Evolutionary conservation across 2,888 invertebrate species (phyloP), one percentile per base, ranked within the genome.

Genomic region (Lasioglossum oenotherae): DNA sequence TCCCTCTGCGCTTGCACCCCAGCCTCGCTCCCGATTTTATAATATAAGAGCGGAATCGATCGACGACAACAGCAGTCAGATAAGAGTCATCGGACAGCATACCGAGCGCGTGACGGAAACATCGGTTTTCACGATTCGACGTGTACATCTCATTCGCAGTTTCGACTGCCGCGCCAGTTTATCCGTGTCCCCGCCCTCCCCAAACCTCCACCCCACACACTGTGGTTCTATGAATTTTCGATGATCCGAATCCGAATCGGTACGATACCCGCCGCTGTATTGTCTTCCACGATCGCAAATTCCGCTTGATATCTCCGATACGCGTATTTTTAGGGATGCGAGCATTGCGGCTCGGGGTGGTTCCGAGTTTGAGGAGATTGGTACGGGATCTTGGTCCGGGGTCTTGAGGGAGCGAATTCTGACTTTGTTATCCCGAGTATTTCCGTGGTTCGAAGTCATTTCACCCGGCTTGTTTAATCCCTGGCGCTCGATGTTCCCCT

Each of bases 161-260:
- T 60, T 71, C 86, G 84, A 75, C 80, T 80, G 84, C 73, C 41
- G 80, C 87, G 75, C 67, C 67, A 72, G 46, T 81, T 74, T 31
- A 74, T 49, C 85, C 67, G 86, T 90, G 90, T 90, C 88, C 85
- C 85, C 89, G 86, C 87, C 78, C 91, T 88, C 88, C 88, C 86
- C 83, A 80, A 57, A 57, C 88, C 87, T 31, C 64, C 31, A 2
- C 31, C n/a, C 10, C 2, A 57, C n/a, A 57, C 64, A 31, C 6
- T 31, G 89, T 85, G 92, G 82, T 86, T 81, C 92, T 91, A 92
- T 92, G 93, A 92, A 93, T 93, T 93, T 92, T 93, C 93, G 92
- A 93, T 93, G 92, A 93, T 93, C 92, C 92, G 92, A 92, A 93
- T 93, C 67, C 93, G 92, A 91, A 93, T 92, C 92, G 92, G 92